Evolutionary conservation across 2,888 invertebrate genomes (phyloP), one percentile per base, ranked within the genome.

Genomic region (Alloplasta piceator): DNA sequence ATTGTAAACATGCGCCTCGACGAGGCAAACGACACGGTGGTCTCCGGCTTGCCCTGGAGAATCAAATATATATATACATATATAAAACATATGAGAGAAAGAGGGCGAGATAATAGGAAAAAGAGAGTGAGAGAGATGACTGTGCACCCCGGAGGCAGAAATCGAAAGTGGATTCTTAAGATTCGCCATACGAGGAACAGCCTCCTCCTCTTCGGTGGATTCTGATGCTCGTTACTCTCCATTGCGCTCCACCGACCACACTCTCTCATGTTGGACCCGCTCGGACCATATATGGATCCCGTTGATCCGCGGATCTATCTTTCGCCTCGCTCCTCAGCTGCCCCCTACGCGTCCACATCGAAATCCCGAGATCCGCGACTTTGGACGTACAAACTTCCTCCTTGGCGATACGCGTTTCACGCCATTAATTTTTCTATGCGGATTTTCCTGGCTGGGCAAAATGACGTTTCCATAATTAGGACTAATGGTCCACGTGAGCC

Each of bases 131-230:
- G 7, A 43, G 46, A 56, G 56, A 67, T 55, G 74, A 52, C 55
- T 41, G 85, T 78, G 80, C 79, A 72, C 73, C 66, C 80, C 72
- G 64, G 85, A 79, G 83, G 84, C 84, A 87, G 89, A 90, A 90
- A 90, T 87, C 87, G 90, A 91, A 90, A 91, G 90, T 89, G 87
- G 87, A 89, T 87, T 90, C 88, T 85, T 84, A 81, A 86, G 86
- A 89, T 89, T 89, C 84, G 86, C 89, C 87, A 85, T 87, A 87
- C 85, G 86, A 85, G 87, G 85, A 84, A 85, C 84, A 80, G 78
- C 84, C 82, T 85, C 82, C 26, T 26, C 26, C 26, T 26, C 26
- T 3, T 26, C 6, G 26, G 52, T 26, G 66, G 63, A 64, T 73
- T 70, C 84, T 82, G 74, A 67, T 68, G 85, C 83, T 26, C 64